Conservation (phyloP, 2,888 invertebrate genomes). For the Tachina grossa region DNA sequence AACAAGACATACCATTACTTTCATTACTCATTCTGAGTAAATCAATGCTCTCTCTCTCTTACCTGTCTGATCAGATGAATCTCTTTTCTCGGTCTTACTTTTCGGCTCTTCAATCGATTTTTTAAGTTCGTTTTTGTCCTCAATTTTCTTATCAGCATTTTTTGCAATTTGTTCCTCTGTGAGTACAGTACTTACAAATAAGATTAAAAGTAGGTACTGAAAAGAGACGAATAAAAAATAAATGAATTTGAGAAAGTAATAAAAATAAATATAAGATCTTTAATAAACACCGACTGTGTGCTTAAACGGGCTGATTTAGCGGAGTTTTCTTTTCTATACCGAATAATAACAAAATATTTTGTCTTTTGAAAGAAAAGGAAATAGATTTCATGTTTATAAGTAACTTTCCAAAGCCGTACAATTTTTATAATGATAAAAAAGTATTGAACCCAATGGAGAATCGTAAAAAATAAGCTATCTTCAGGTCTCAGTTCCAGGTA, state of each 20-base stretch:
- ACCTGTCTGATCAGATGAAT: conserved; percentile 72
- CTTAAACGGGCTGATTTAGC: too few relatives aligned
- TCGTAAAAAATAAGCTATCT: too few relatives aligned
- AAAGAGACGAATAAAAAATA: conserved; percentile 20
- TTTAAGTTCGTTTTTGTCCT: conserved; percentile 39
- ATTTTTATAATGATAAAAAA: too few relatives aligned
- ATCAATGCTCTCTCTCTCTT: neutral
- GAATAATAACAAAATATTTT: too few relatives aligned
- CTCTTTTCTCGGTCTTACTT: conserved; percentile 71
- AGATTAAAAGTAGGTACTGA: conserved; percentile 50
- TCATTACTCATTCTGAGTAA: accelerated
- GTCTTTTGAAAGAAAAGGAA: too few relatives aligned
- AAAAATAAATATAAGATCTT: neutral
- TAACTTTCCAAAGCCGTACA: too few relatives aligned
- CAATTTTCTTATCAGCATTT: conserved; percentile 19
- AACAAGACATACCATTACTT: neutral
- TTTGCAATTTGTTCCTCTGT: conserved; percentile 32
- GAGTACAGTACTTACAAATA: conserved; percentile 54
- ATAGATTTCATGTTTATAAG: too few relatives aligned
- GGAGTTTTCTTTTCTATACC: too few relatives aligned
- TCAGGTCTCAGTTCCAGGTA: too few relatives aligned
- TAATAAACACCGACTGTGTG: neutral
- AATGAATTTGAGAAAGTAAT: neutral
- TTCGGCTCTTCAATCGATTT: conserved; percentile 38
- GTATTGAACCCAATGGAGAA: too few relatives aligned